Evolutionary conservation across 2,113 vertebrate species (phyloP).

Genomic region (Anas platyrhynchos): DNA sequence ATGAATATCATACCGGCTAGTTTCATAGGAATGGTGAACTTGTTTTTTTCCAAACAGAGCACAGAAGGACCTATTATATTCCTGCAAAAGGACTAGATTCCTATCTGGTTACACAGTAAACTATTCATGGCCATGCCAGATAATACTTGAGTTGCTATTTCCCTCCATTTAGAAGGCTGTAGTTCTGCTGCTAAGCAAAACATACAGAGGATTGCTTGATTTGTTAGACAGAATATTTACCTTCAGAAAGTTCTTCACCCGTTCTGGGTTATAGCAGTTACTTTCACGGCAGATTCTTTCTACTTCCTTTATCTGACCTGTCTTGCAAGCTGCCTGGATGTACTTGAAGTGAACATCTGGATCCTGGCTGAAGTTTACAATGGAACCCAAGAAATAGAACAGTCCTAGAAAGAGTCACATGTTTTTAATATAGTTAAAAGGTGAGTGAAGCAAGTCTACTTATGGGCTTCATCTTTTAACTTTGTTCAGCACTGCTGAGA

Average conservation of each 20-base stretch:
- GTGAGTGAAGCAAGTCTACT: neutral
- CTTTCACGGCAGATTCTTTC: constrained; percentile 93
- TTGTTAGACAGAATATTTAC: constrained; percentile 39
- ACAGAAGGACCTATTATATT: neutral
- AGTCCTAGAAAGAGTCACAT: constrained; percentile 78
- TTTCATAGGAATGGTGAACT: neutral
- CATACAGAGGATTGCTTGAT: neutral
- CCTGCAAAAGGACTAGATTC: neutral
- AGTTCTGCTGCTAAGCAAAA: neutral
- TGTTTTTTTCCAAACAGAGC: neutral
- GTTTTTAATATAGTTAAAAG: neutral
- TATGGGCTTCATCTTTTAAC: neutral
- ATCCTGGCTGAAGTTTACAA: constrained; percentile 96
- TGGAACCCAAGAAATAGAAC: constrained; percentile 94
- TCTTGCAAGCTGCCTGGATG: constrained; percentile 93
- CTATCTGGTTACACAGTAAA: neutral
- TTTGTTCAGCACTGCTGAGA: neutral
- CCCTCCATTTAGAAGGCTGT: neutral
- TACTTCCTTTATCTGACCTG: constrained; percentile 95
- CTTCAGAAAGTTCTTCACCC: constrained; percentile 94
- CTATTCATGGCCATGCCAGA: neutral
- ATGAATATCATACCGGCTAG: neutral
- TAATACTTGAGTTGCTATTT: neutral
- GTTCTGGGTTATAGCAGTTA: constrained; percentile 91
- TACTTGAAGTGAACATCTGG: constrained; percentile 94